phyloP scores from a whole-genome alignment of 2,888 invertebrate species.

The Mythimna pallens region DNA sequence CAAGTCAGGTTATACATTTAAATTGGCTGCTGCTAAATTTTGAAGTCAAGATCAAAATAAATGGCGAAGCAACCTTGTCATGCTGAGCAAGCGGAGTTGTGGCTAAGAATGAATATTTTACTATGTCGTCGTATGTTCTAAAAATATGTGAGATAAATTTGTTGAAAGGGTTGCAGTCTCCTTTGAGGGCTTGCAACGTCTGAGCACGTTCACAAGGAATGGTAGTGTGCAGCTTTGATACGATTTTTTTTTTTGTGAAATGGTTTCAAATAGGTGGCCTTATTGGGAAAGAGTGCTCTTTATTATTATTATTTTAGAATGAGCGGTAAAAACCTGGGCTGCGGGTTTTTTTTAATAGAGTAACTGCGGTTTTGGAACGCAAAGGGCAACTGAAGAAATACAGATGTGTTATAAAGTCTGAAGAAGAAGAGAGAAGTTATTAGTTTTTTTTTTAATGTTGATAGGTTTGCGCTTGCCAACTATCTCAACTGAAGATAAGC shows the following conservation, averaged over 20 bases:
- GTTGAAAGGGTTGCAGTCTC: conserved; percentile 14
- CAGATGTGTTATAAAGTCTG: no score
- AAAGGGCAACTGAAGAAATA: no score
- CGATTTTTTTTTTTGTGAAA: not conserved
- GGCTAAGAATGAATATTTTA: conserved; percentile 40
- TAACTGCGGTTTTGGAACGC: no score
- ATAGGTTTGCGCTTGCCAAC: no score
- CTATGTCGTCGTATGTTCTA: conserved; percentile 11
- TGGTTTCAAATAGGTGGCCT: not conserved
- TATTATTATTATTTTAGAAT: not conserved
- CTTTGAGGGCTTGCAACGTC: conserved; percentile 12
- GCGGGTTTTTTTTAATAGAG: no score
- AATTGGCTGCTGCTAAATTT: conserved; percentile 13
- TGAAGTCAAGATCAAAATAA: conserved; percentile 26
- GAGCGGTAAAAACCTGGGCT: no score
- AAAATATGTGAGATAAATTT: conserved; percentile 45
- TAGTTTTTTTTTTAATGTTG: no score
- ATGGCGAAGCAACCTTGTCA: conserved; percentile 6
- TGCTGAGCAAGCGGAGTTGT: conserved; percentile 14
- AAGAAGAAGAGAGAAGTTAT: no score
- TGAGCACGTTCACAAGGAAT: conserved; percentile 6
- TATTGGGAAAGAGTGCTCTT: not conserved
- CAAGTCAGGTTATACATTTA: conserved; percentile 14
- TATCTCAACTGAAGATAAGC: no score
- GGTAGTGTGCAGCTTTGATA: not conserved